Evolutionary conservation across 2,797 vertebrate species (phyloP).

Genomic region (Phataginus tetradactyla): DNA sequence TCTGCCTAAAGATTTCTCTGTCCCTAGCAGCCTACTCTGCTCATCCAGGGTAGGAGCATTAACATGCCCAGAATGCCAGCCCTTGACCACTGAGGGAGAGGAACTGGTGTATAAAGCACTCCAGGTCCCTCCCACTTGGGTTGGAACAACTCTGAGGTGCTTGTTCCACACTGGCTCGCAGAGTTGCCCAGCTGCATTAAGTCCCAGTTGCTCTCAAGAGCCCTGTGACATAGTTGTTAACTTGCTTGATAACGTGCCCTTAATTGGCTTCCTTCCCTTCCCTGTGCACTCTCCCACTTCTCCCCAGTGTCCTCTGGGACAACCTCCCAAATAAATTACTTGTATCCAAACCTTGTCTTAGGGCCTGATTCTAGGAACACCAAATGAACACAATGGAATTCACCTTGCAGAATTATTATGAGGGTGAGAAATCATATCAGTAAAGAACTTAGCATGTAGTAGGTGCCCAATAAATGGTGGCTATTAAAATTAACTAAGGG

Average conservation of each 20-base stretch:
- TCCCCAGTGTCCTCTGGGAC: background rate
- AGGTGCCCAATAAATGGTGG: background rate
- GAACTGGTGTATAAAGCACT: background rate
- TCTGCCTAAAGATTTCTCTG: slow-evolving; percentile 32
- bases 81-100: background rate
- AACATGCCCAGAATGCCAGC: background rate
- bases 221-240: background rate
- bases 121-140: background rate
- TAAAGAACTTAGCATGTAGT: background rate
- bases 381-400: background rate
- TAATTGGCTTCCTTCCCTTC: background rate
- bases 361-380: background rate
- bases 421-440: background rate
- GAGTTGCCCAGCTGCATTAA: background rate
- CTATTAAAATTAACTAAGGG: slow-evolving; percentile 19
- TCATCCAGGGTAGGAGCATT: background rate
- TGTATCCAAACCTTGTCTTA: background rate
- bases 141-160: background rate
- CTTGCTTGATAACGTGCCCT: background rate
- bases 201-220: background rate
- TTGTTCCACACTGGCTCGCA: background rate
- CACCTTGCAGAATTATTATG: background rate
- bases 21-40: background rate
- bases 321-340: background rate
- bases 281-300: background rate